These are phyloP conservation scores for Eupristina koningsbergeri DNA, from an alignment of 1,140 invertebrate genomes.

Conservation along the genomic window DNA sequence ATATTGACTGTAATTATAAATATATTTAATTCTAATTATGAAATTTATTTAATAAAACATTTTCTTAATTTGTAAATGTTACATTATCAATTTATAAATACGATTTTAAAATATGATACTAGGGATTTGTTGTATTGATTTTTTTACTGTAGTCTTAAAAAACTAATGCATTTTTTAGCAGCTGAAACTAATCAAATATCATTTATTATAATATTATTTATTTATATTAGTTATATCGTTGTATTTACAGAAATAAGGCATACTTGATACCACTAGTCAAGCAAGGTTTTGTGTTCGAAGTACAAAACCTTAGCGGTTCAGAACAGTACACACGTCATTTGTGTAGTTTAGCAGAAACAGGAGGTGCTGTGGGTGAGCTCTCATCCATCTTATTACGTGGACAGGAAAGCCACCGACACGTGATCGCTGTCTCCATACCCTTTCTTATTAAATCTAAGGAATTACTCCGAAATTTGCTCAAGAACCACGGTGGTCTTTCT, in stretches of 20 bases:
- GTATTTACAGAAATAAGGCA: conserved; percentile 58
- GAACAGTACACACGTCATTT: conserved; percentile 60
- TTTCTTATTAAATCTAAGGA: conserved; percentile 63
- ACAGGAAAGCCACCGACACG: conserved; percentile 59
- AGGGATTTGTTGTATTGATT: no score
- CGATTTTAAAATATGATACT: no score
- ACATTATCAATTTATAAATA: no score
- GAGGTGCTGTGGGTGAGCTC: conserved; percentile 64
- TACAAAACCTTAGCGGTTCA: conserved; percentile 59
- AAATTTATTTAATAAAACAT: no score
- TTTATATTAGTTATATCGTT: no score
- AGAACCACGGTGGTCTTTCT: conserved; percentile 61
- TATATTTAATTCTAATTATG: no score
- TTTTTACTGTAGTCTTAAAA: no score
- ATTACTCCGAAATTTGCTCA: conserved; percentile 58
- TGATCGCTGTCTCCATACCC: conserved; percentile 68
- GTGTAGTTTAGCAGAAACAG: conserved; percentile 60
- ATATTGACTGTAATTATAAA: no score
- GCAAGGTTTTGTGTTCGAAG: conserved; percentile 68
- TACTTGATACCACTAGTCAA: conserved; percentile 67
- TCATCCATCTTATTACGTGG: conserved; percentile 61
- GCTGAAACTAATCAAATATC: no score
- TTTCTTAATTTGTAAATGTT: no score
- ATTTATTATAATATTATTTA: no score
- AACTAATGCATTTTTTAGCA: no score